Percentiles rank a stretch among this genome's conserved stretches.
These are phyloP conservation scores for Rhopalosiphum nymphaeae DNA, from an alignment of 2,888 invertebrate genomes.

Conservation along the genomic window DNA sequence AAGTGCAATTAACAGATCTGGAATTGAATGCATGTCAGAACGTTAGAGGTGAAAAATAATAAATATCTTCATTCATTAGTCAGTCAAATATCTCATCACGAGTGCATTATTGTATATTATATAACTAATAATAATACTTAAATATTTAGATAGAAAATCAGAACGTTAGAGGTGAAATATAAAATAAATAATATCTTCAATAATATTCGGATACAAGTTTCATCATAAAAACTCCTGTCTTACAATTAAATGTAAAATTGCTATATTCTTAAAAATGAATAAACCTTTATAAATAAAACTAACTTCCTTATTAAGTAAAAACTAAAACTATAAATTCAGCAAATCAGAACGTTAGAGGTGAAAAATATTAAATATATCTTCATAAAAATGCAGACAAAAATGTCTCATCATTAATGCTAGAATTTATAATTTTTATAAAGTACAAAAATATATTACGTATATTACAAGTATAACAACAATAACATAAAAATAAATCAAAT, in stretches of 20 bases:
- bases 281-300: neutral
- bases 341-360: slow-evolving; percentile 68
- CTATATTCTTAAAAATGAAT: neutral
- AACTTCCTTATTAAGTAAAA: no score
- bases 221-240: neutral
- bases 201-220: neutral
- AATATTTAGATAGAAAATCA: slow-evolving; percentile 55
- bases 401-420: neutral
- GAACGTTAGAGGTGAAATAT: slow-evolving; percentile 68
- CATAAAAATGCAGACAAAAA: neutral
- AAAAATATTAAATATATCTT: slow-evolving; percentile 52
- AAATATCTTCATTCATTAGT: neutral
- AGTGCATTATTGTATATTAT: neutral
- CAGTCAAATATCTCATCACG: neutral
- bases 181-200: slow-evolving; percentile 54
- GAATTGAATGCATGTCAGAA: slow-evolving; percentile 64
- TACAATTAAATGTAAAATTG: neutral
- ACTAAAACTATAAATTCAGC: no score
- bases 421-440: neutral
- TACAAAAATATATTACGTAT: neutral
- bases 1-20: neutral
- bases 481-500: neutral
- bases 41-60: slow-evolving; percentile 67
- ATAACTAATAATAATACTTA: neutral
- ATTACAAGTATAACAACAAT: slow-evolving; percentile 2